Evolutionary conservation across 1,140 invertebrate species (phyloP).

Genomic region (Lepidostoma basale): DNA sequence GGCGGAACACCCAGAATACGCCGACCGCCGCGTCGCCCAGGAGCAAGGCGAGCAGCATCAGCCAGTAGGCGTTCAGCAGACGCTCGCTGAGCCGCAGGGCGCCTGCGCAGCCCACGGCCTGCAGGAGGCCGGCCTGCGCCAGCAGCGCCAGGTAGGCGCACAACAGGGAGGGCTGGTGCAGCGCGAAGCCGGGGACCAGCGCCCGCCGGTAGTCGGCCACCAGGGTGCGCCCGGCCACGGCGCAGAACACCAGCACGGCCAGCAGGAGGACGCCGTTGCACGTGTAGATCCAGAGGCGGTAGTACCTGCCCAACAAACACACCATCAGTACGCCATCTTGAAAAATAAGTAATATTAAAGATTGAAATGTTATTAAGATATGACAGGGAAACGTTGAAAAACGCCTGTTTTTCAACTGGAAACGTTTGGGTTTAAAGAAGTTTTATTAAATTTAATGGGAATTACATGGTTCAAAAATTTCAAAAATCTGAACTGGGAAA

Average conservation of each 20-base stretch:
- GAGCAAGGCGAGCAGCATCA: constrained; percentile 77
- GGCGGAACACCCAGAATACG: constrained; percentile 85
- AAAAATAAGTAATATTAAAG: too few relatives aligned
- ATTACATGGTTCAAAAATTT: too few relatives aligned
- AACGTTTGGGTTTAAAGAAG: too few relatives aligned
- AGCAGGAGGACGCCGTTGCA: constrained; percentile 86
- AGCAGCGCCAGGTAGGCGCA: constrained; percentile 83
- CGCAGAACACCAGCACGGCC: constrained; percentile 79
- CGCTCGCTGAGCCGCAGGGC: constrained; percentile 79
- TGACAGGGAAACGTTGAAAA: too few relatives aligned
- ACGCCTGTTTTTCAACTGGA: too few relatives aligned
- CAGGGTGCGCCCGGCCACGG: constrained; percentile 74
- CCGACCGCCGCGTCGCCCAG: constrained; percentile 85
- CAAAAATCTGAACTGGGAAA: too few relatives aligned
- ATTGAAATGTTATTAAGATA: too few relatives aligned
- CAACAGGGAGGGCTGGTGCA: constrained; percentile 79
- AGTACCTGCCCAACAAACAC: too few relatives aligned
- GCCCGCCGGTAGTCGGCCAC: constrained; percentile 71
- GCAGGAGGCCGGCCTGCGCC: constrained; percentile 72
- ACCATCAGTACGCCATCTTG: too few relatives aligned
- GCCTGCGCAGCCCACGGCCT: constrained; percentile 79
- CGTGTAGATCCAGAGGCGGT: constrained; percentile 91
- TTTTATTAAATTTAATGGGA: too few relatives aligned
- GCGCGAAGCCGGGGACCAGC: constrained; percentile 73
- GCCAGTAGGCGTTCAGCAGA: constrained; percentile 83